phyloP scores from a whole-genome alignment of 2,797 vertebrate species.

The Chromobotia macracanthus region DNA sequence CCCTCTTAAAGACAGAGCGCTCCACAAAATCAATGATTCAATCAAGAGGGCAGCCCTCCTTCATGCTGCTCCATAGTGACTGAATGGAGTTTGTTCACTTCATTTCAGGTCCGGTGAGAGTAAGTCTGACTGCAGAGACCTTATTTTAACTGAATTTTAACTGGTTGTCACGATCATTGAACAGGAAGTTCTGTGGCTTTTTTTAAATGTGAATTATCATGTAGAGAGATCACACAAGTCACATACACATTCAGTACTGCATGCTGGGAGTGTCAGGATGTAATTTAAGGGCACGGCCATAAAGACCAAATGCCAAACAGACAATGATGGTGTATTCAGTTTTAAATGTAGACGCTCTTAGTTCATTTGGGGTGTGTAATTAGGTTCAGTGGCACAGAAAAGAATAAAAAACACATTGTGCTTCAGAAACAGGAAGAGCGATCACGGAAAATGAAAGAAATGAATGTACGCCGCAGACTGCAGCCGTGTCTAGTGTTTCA shows the following conservation, averaged over 20 bases:
- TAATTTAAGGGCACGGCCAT: constrained; percentile 85
- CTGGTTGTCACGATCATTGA: constrained; percentile 82
- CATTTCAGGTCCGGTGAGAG: constrained; percentile 78
- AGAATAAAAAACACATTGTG: constrained; percentile 66
- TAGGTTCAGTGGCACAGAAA: constrained; percentile 81
- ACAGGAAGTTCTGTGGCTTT: constrained; percentile 77
- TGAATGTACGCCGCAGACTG: neutral
- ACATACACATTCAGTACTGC: constrained; percentile 69
- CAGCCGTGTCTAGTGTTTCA: neutral
- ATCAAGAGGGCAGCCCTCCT: constrained; percentile 72
- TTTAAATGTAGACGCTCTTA: constrained; percentile 79
- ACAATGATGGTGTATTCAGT: constrained; percentile 81
- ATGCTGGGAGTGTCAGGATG: constrained; percentile 83
- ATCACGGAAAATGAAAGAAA: constrained; percentile 44
- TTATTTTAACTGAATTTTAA: no score
- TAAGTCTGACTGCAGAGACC: constrained; percentile 76
- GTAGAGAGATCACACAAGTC: constrained; percentile 45
- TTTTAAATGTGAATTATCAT: constrained; percentile 27
- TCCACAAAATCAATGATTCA: constrained; percentile 86
- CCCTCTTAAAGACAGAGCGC: constrained; percentile 83
- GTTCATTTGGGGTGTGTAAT: constrained; percentile 78
- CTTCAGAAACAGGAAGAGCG: constrained; percentile 43
- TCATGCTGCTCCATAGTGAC: constrained; percentile 75
- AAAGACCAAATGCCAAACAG: constrained; percentile 84
- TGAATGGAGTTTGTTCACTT: constrained; percentile 77